Evolutionary conservation across 2,888 invertebrate genomes (phyloP), one percentile per base, ranked within the genome.

Genomic region (Ligdia adustata): DNA sequence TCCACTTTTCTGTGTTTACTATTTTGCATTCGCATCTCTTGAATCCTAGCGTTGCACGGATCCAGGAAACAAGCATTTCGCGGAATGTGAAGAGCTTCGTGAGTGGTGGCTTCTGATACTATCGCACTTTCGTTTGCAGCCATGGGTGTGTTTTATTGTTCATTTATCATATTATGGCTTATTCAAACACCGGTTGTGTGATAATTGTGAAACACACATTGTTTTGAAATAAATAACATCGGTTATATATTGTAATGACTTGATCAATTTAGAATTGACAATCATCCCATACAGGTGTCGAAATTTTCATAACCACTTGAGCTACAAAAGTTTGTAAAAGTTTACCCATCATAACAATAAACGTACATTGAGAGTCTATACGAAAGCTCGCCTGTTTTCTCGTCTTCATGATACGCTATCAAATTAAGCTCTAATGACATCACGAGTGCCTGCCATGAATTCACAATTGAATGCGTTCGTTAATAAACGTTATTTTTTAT

Each of bases 381-480:
- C 57, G 62, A 67, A 68, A 63, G 55, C 57, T 66, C 66, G 64
- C 63, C 55, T 9, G 49, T 56, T 62, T 65, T 60, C 60, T 72
- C 61, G 69, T 70, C 66, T 66, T 52, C 61, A 62, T 53, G 66
- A 69, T 71, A 67, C 60, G 68, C 63, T 75, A 75, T 78, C 69
- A 69, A 75, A 76, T 78, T 75, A 78, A 74, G 64, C 67, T 66
- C 66, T 68, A 74, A 75, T 79, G 81, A 81, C 75, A 74, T 72
- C 75, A 74, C 69, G 67, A 77, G 76, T 68, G 71, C 64, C 71
- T 67, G 70, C 64, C 63, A 70, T 75, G 75, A 73, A 79, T 80
- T 74, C 68, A 75, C 78, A 78, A 78, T 82, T 76, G 77, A 82
- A 82, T 80, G 71, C 62, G 72, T 83, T 82, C 75, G 77, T 83